Evolutionary conservation across 2,797 vertebrate species (phyloP), one percentile per base, ranked within the genome.

Genomic region (Premnoplex brunnescens): DNA sequence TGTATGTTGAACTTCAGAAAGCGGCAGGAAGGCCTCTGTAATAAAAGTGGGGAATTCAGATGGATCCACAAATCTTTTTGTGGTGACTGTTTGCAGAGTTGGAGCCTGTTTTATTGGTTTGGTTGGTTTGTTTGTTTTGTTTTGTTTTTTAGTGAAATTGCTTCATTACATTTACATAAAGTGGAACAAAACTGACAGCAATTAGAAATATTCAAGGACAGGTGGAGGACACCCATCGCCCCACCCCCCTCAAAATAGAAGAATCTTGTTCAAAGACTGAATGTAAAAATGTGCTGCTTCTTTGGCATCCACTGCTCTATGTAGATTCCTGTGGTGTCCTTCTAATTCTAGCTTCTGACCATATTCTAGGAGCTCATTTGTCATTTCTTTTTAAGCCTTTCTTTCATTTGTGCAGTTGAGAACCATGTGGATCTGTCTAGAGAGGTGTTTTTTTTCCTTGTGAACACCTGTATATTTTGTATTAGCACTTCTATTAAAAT

Each of bases 91-190:
- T 67, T 49, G 9, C 26, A 30, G 36, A 18, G 18, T 1, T 37
- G 14, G 2, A 12, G 6, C 14, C 6, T 15, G 16, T 0, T 2
- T 24, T 27, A n/a, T 58, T 63, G 10, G 12, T 44, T 44, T 24
- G 28, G 30, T 26, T 48, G 16, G 34, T 30, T 54, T 43, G 14
- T 14, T 26, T 60, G 19, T 5, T 28, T 39, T 28, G 8, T 19
- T n/a, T 20, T 26, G 24, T 27, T 36, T 72, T 63, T 88, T 20
- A 27, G 56, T 46, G 7, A 87, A 46, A 5, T 76, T 79, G 5
- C 44, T 80, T 80, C 13, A 32, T n/a, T 84, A 8, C 2, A 14
- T 67, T 78, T 72, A 28, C 22, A 19, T 24, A 9, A 73, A 28
- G 14, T 59, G n/a, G 10, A 85, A 43, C 6, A 89, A 85, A 91